phyloP scores from a whole-genome alignment of 1,140 invertebrate genomes.

The Drosophila nigrodunni region DNA sequence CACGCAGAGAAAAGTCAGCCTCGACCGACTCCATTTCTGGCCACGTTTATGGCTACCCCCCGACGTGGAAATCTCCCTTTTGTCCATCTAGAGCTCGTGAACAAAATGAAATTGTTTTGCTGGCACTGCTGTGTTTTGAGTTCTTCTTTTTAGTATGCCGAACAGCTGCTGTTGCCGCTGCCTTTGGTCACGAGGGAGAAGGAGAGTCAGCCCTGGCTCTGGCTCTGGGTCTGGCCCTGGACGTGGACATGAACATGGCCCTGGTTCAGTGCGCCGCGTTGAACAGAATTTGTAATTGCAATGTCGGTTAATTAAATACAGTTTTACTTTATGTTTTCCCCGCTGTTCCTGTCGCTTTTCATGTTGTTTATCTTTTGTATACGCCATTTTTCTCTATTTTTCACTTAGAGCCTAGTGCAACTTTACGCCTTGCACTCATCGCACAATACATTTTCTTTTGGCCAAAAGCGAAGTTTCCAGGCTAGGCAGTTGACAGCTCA shows the following conservation, averaged over 20 bases:
- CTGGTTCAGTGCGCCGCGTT: conserved; percentile 62
- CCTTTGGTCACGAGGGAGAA: conserved; percentile 18
- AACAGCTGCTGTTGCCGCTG: conserved; percentile 61
- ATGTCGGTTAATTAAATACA: conserved; percentile 84
- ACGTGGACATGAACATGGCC: conserved; percentile 30
- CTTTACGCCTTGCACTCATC: conserved; percentile 50
- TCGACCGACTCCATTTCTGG: conserved; percentile 20
- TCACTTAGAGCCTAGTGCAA: conserved; percentile 58
- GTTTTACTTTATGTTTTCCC: conserved; percentile 76
- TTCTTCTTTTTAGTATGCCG: conserved; percentile 73
- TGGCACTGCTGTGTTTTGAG: conserved; percentile 53
- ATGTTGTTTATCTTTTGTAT: conserved; percentile 73
- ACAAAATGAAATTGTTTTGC: conserved; percentile 81
- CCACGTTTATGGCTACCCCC: conserved; percentile 44
- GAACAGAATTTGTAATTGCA: conserved; percentile 84
- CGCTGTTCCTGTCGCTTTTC: background rate
- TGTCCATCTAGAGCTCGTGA: conserved; percentile 50
- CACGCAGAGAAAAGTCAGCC: conserved; percentile 31
- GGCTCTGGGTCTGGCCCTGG: conserved; percentile 23
- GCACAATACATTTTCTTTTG: conserved; percentile 63
- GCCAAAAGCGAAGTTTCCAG: conserved; percentile 33
- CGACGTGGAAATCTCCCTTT: conserved; percentile 35
- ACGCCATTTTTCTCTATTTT: conserved; percentile 69
- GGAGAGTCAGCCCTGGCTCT: background rate
- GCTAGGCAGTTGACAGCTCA: conserved; percentile 36